Base-by-base conservation (phyloP, 2,113 vertebrate genomes). In the Oryzias javanicus region DNA sequence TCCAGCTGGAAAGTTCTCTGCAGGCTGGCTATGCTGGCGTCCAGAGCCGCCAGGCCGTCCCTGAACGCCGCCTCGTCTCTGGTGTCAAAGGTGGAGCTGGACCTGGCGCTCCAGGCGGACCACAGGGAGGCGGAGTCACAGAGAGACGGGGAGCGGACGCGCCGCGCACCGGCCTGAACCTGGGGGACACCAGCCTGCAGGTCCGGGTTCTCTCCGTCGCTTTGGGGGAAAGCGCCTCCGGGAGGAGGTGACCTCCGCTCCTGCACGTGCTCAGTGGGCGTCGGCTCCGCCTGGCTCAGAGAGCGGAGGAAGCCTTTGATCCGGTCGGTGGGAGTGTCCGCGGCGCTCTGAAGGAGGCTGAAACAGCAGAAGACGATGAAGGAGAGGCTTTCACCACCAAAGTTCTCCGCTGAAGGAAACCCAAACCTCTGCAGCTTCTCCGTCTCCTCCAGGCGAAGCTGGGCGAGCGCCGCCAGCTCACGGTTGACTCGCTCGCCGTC, bases 1-100 rank as follows among this genome's bases (percentile, higher is more conserved):
- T 90, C 93, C 41, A 80, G 86, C 49, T 91, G 89, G 4, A 99
- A 82, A 0, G 94, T 95, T 56, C 82, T 92, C 88, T 97, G 95
- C 57, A 98, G 89, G 61, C 86, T 92, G 47, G 93, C 93, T 40
- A 99, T 98, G 75, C 94, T 96, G 49, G 95, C 95, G 52, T 99
- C 97, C 75, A 98, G 81, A 0, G 94, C 94, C 3, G 93, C 95
- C 65, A 99, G 88, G 16, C 94, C 94, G 0, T 92, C 94, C 56
- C 90, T 91, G 44, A 99, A 98, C 25, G 94, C 92, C 14, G 91
- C 91, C 75, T 98, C 95, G 24, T 96, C 95, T 35, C 44, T 90
- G 20, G 95, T 96, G 35, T 94, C 92, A 62, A 96, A 96, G 0
- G 93, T 95, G 12, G 94, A 94, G 29, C 91, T 86, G 4, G 95